Evolutionary conservation across 2,888 invertebrate species (phyloP), one percentile per base, ranked within the genome.

Genomic region (Octonoba sinensis): DNA sequence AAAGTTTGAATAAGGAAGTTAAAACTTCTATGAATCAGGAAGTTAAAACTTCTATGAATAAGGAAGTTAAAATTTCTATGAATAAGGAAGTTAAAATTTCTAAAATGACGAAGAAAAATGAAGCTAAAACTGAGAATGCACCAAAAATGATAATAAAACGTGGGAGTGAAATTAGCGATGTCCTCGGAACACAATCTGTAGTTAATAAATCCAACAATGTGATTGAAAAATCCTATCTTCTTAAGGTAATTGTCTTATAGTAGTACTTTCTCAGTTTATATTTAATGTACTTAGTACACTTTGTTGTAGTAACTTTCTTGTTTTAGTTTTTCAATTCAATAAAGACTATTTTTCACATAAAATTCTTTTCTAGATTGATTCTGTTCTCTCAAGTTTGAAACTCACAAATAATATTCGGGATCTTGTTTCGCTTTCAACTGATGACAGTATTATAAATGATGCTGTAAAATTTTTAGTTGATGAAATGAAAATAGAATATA

Each of bases 111-210:
- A 36, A 36, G 36, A 36, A 36, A 36, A 36, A 36, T 36, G 36
- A 36, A 36, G 8, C 36, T 36, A 36, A 36, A 36, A 36, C 36
- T 8, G 36, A 36, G 36, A 8, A 3, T 36, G 36, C 36, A 46
- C 79, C 79, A 54, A 81, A 64, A 18, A 73, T 46, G 27, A 81
- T 81, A 11, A 73, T 81, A 18, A 81, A 81, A 69, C 66, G 79
- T 57, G 79, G 79, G 16, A 73, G 72, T 72, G 79, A 81, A 46
- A 46, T 64, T 22, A 54, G 56, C 44, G 49, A 66, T 36, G 36
- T 75, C n/a, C 27, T 60, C 13, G 62, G 36, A 22, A 36, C 22
- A 51, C 46, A 51, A 62, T 36, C 6, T 20, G 16, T 51, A 13
- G 49, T 22, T 0, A 56, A 54, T 64, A 16, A 22, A 24, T 16